A percentile compares a stretch with the other conserved stretches of the same genome.
phyloP scores from a whole-genome alignment of 2,888 invertebrate species.

The Eupithecia abbreviata region DNA sequence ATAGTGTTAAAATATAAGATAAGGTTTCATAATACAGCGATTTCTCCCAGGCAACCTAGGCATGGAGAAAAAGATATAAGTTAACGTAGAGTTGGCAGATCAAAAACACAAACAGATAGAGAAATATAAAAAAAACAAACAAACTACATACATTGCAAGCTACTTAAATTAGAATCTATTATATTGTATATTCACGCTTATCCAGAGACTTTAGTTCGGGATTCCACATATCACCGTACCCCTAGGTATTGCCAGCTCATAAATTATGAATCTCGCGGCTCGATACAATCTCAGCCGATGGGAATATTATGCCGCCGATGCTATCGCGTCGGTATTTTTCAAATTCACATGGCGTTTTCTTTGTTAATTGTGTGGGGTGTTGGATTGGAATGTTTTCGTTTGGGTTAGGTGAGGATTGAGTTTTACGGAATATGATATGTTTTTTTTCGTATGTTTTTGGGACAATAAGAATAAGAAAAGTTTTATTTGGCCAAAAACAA shows the following conservation, averaged over 20 bases:
- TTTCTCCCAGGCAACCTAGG: no score
- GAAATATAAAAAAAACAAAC: no score
- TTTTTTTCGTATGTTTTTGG: not conserved
- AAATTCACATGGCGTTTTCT: constrained; percentile 53
- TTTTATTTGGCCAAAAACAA: no score
- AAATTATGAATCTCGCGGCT: constrained; percentile 75
- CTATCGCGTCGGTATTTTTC: constrained; percentile 61
- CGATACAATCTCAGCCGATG: constrained; percentile 76
- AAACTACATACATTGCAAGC: no score
- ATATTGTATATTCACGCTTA: not conserved
- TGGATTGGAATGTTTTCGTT: not conserved
- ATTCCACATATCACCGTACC: constrained; percentile 52
- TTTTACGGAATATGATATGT: not conserved
- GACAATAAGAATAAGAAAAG: not conserved
- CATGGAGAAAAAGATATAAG: no score
- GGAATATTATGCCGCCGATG: constrained; percentile 73
- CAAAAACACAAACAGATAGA: no score
- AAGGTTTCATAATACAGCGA: no score
- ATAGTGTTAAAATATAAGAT: no score
- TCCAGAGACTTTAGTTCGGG: constrained; percentile 42
- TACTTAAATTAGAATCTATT: no score
- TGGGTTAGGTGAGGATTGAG: not conserved
- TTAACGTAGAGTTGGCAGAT: no score
- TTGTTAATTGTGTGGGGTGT: constrained; percentile 24
- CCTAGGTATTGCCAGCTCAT: constrained; percentile 69